Percentiles rank a stretch among this genome's conserved stretches.
phyloP scores from a whole-genome alignment of 2,797 vertebrate species.

The Valencia hispanica region DNA sequence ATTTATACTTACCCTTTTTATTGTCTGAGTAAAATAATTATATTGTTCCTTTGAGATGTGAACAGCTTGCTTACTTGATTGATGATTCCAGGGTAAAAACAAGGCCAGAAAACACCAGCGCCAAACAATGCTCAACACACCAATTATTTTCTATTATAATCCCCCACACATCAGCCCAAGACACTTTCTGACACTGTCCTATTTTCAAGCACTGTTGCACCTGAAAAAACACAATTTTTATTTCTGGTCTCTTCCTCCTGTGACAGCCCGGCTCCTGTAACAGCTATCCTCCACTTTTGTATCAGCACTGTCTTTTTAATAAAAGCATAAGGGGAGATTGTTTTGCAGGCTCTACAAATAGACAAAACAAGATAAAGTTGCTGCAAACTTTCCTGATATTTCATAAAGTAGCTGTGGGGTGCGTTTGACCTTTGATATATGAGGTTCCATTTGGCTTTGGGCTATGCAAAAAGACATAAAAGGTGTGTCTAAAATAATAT shows the following conservation, averaged over 20 bases:
- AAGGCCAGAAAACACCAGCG: not conserved
- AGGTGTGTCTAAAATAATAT: conserved; percentile 3
- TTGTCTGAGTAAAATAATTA: conserved; percentile 3
- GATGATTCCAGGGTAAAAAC: conserved; percentile 5
- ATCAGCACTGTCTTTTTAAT: not conserved
- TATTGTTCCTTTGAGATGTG: conserved; percentile 7
- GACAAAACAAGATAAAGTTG: not conserved
- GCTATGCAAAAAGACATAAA: conserved; percentile 4
- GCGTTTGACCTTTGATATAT: not conserved
- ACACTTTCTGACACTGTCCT: conserved; percentile 10
- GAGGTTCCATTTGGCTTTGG: not conserved
- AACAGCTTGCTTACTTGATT: conserved; percentile 8
- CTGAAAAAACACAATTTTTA: conserved; percentile 4
- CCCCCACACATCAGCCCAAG: conserved; percentile 7
- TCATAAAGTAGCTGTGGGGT: not conserved
- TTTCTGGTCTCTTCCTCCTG: conserved; percentile 4
- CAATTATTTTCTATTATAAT: conserved; percentile 10
- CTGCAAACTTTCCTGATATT: not conserved
- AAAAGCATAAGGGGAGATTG: not conserved
- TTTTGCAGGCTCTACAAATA: not conserved
- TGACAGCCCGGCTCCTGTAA: conserved; percentile 2
- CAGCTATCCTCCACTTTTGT: conserved; percentile 1
- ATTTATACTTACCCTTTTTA: not conserved
- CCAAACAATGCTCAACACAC: conserved; percentile 13
- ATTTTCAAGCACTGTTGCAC: conserved; percentile 11